Conservation (phyloP, 2,888 invertebrate genomes). For the Prosapia bicincta region DNA sequence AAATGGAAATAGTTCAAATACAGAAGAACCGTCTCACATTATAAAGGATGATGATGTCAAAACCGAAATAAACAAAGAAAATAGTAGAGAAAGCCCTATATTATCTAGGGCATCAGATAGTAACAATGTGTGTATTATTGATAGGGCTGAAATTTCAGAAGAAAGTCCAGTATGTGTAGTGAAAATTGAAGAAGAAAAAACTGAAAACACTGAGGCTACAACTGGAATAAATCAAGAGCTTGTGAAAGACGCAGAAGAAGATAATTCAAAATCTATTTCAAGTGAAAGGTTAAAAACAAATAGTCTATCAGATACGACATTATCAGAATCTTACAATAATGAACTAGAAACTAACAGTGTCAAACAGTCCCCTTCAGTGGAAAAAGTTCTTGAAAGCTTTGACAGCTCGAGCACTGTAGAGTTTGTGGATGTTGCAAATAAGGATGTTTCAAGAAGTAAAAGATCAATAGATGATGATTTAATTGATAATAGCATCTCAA, state of each 20-base stretch:
- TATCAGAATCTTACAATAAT: conserved; percentile 33
- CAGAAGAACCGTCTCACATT: neutral
- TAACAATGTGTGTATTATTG: neutral
- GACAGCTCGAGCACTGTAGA: conserved; percentile 24
- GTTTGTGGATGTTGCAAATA: conserved; percentile 4
- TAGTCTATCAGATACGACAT: conserved; percentile 36
- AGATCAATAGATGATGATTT: neutral
- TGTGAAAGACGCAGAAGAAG: conserved; percentile 19
- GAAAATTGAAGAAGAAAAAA: neutral
- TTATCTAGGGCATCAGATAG: conserved; percentile 5
- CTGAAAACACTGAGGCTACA: neutral
- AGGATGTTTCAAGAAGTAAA: neutral
- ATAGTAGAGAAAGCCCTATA: neutral
- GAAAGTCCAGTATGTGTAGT: conserved; percentile 5
- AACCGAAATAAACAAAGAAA: neutral
- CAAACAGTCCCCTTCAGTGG: conserved; percentile 23
- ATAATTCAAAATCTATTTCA: conserved; percentile 30
- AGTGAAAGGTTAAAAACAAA: conserved; percentile 38
- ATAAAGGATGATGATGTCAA: neutral
- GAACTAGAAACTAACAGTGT: conserved; percentile 26
- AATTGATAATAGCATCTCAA: neutral
- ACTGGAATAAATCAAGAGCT: conserved; percentile 15
- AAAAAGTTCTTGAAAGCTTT: conserved; percentile 21
- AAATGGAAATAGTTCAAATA: neutral
- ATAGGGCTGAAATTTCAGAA: neutral